Base-by-base conservation (phyloP, 1,140 invertebrate genomes). In the Zaprionus vittiger region DNA sequence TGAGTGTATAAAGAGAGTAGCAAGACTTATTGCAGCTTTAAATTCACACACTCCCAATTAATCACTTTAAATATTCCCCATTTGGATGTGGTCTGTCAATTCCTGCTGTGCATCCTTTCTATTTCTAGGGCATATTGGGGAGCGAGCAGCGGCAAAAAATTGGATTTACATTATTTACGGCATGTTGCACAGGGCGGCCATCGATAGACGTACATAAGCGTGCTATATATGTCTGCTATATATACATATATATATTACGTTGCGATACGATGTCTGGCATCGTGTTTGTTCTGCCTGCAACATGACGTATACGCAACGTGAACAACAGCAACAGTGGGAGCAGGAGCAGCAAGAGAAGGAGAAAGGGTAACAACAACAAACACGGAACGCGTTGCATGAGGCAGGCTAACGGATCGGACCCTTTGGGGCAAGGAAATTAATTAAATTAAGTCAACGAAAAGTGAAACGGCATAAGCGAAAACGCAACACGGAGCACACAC, bases 371-470 rank as follows among this genome's bases (percentile, higher is more conserved):
- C 71, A 64, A 66, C 56, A 68, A 56, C 47, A 22, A 49, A 22
- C 47, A 22, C 3, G 41, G 12, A 14, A 34, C n/a, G 20, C 63
- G 38, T 20, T 54, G 65, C 55, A 80, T n/a, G 57, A 49, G 73
- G 65, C 80, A 80, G 66, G 62, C 75, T 65, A 79, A 73, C 81
- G 70, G 69, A 74, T 83, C 69, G 81, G 74, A 89, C 79, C 84
- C 84, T 90, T 84, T 74, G 85, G 84, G 85, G 85, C 81, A 85
- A 83, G 85, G 78, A 89, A 89, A 89, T 89, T 89, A 89, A 89
- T 89, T 89, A 89, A 89, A 89, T 89, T 90, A 89, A 89, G 84
- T 89, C 84, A 89, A 89, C 84, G 84, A 89, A 89, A 89, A 89
- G 84, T 89, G 85, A 89, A 89, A 89, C 79, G 84, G 69, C 81